Base-by-base conservation (phyloP, 2,113 vertebrate genomes). In the Recurvirostra avosetta region DNA sequence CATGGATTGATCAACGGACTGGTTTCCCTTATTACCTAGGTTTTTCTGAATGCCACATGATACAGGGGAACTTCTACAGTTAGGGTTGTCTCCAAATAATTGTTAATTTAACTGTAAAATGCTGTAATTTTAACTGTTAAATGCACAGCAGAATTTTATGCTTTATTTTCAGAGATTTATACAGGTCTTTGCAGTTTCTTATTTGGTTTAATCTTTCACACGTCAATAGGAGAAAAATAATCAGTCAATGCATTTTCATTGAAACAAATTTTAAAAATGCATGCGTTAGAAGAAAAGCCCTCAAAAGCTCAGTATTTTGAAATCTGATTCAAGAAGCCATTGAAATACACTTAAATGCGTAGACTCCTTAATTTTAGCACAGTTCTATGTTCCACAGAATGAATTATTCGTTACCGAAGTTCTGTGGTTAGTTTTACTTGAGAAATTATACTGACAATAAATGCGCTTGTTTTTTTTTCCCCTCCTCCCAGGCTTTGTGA, bases 401-500 rank as follows among this genome's bases (percentile, higher is more conserved):
- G 1, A 78, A 49, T 75, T 86, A 38, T 6, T 88, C 5, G 11
- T 83, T 77, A 15, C 71, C 23, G 52, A 65, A 52, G 18, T 45
- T 66, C 15, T 5, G 6, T 49, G 38, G 9, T 47, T 19, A 53
- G 1, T 90, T 86, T 59, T 59, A 74, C n/a, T 70, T 1, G 0
- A 70, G 40, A 72, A 86, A 55, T 78, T 63, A 43, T 7, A 40
- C 13, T 73, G 34, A 81, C 17, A 65, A 7, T 62, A 82, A 67
- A 55, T 32, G 12, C 83, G 5, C 7, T 27, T 38, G 36, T 50
- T 74, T 58, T 56, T 12, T 13, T 21, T 14, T 13, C 1, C 9
- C 29, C 17, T 41, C 45, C 45, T 55, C 55, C 38, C 61, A 99
- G 99, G 92, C 98, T 99, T 80, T 99, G 98, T 84, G 99, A 99